Percentiles rank a stretch among this genome's conserved stretches.
These are phyloP conservation scores for Drosophila conformis DNA, from an alignment of 2,888 invertebrate species.

Conservation along the genomic window DNA sequence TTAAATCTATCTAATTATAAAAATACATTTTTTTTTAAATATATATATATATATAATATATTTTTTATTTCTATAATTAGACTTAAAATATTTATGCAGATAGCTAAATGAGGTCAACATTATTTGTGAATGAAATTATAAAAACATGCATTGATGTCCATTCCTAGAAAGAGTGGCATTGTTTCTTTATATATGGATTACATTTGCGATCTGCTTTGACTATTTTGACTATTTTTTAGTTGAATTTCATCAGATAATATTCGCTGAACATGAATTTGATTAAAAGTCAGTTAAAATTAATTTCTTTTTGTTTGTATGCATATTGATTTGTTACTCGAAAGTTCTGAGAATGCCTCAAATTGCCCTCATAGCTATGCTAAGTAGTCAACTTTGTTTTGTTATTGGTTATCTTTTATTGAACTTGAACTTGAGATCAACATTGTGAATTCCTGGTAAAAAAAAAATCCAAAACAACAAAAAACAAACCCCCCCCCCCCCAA, in stretches of 20 bases:
- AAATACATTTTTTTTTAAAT: background rate
- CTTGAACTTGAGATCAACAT: constrained; percentile 72
- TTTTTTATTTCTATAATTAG: background rate
- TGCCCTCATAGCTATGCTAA: constrained; percentile 59
- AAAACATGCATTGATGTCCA: background rate
- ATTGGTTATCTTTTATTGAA: constrained; percentile 44
- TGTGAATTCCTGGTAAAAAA: constrained; percentile 61
- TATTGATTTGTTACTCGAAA: constrained; percentile 46
- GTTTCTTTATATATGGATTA: background rate
- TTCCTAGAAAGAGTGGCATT: background rate
- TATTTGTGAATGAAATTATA: background rate
- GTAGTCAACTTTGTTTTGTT: constrained; percentile 23
- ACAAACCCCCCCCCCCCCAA: background rate
- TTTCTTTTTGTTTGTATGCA: constrained; percentile 5
- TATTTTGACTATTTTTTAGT: background rate
- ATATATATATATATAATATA: background rate
- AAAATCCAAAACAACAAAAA: constrained; percentile 34
- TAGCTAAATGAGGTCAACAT: background rate
- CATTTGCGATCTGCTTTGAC: background rate
- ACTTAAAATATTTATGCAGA: background rate
- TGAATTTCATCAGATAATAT: background rate
- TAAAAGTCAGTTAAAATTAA: background rate
- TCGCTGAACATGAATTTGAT: constrained; percentile 14
- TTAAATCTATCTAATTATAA: background rate
- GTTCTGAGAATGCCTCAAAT: constrained; percentile 50